Base-by-base conservation (phyloP, 1,140 invertebrate species). In the Bombus breviceps region DNA sequence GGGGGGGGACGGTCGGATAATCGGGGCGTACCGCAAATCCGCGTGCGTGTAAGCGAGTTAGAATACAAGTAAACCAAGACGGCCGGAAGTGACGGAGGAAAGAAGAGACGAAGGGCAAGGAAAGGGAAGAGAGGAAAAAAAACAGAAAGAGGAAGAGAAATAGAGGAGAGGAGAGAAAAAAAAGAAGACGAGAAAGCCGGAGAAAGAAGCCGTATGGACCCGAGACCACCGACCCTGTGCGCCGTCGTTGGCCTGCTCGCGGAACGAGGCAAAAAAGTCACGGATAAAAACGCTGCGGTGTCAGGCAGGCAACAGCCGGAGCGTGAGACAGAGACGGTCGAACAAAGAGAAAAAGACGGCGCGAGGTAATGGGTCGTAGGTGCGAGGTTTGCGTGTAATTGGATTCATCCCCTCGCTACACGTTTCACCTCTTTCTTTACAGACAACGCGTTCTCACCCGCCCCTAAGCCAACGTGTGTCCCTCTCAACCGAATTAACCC, bases 371-470 rank as follows among this genome's bases (percentile, higher is more conserved):
- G 91, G 93, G 90, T 89, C 91, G 90, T 92, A 91, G 92, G 92
- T 93, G 93, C 88, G 90, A 93, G 92, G 91, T 93, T 94, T 92
- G 91, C 91, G 86, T 92, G 93, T 94, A 94, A 95, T 94, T 93
- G 93, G 93, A 95, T 94, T 93, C 93, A 93, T 93, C 90, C 90
- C 91, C 87, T 88, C 85, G 71, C 84, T 82, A 86, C 81, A 57
- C 88, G 86, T 86, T 81, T 73, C 83, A 64, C 85, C 77, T 83
- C 85, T 75, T 82, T 85, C 88, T 84, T 84, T 84, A 68, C 72
- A 37, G 66, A 77, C 73, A 71, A 59, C 82, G 68, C 59, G 43
- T 43, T 43, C 82, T 72, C 76, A 34, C 39, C 81, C 81, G 25
- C 57, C 39, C 39, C 9, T 28, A 25, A 66, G 18, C n/a, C 39